Evolutionary conservation across 2,113 vertebrate species (phyloP), one percentile per base, ranked within the genome.

Genomic region (Oryzias woworae): DNA sequence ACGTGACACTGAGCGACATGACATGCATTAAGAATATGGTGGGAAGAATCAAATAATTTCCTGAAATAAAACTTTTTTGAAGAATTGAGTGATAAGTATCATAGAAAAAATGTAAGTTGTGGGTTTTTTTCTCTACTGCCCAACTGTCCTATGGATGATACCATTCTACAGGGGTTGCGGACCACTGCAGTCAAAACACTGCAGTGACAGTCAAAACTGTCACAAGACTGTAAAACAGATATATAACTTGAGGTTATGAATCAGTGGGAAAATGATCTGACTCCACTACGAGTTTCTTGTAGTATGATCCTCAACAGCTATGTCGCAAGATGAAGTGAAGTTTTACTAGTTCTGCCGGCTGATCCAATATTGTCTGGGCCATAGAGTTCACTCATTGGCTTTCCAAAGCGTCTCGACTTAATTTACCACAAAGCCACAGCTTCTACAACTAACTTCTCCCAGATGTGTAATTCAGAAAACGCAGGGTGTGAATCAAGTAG

Each of bases 381-480:
- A 58, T 16, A 54, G 31, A 73, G 46, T 45, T 60, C 15, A 72
- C 22, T 2, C 58, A 5, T 15, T 50, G 16, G 17, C 36, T 72
- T 72, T 22, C 64, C 53, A n/a, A 71, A 71, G 58, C 62, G 54
- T 71, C 46, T 53, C 47, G 48, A 65, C 49, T 17, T 54, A 52
- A 77, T 59, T 50, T 46, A 55, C 60, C 66, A 20, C 51, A 77
- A 73, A 73, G 55, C 59, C 44, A 63, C 24, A 48, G 20, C 59
- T 62, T 73, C 60, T 55, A 17, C 48, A 17, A 10, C 42, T 81
- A 85, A 85, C 69, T 71, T 41, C 56, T 85, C 63, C 81, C 84
- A 90, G 84, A 90, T 83, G 83, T 78, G 71, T 1, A 4, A 58
- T 58, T 61, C 71, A 58, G 46, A 22, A 18, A 55, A 66, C 54